A percentile compares a stretch with the other conserved stretches of the same genome.
Conservation (phyloP, 1,140 invertebrate genomes). For the Campodea augens region DNA sequence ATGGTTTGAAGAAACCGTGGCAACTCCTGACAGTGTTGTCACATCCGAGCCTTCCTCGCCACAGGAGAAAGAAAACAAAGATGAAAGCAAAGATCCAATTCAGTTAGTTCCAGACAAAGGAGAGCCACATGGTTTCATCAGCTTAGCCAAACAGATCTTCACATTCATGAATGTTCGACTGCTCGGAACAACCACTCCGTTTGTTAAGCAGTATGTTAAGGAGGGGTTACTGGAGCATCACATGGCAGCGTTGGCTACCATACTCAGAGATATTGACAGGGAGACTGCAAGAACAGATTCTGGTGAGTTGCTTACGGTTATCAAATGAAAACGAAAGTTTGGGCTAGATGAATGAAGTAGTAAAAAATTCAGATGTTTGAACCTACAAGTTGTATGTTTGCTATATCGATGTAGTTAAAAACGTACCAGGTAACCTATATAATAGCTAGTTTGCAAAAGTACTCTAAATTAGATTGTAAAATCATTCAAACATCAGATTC, state of each 20-base stretch:
- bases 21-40: conserved; percentile 40
- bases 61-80: no score
- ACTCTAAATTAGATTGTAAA: no score
- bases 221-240: conserved; percentile 51
- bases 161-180: conserved; percentile 47
- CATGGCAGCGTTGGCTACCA: conserved; percentile 57
- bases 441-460: no score
- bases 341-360: no score
- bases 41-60: conserved; percentile 27
- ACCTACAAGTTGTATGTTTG: no score
- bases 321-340: no score
- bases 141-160: conserved; percentile 58
- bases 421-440: no score
- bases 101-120: conserved; percentile 76
- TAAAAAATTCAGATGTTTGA: no score
- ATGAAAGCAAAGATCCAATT: no score
- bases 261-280: conserved; percentile 66
- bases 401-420: no score
- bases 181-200: conserved; percentile 37
- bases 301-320: conserved; percentile 27
- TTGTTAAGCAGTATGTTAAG: conserved; percentile 34
- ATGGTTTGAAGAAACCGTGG: conserved; percentile 81
- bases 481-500: no score
- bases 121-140: conserved; percentile 70
- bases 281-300: conserved; percentile 62